Evolutionary conservation across 2,797 vertebrate genomes (phyloP).

Genomic region (Melanotaenia parkinsoni): DNA sequence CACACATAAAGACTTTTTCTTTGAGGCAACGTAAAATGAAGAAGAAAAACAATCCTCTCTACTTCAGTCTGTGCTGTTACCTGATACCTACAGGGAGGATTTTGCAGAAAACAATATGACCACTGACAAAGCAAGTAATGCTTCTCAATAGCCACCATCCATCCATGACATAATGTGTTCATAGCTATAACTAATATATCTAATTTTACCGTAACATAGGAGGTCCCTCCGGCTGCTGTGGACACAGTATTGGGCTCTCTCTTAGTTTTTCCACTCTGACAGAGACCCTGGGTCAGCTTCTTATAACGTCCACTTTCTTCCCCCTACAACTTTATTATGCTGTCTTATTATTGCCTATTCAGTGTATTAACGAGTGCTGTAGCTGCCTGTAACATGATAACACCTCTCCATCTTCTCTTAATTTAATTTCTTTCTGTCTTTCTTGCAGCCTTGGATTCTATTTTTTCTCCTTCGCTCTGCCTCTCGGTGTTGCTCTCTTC

Average conservation of each 20-base stretch:
- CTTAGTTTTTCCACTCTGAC: slow-evolving; percentile 14
- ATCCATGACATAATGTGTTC: slow-evolving; percentile 22
- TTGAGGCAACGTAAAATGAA: not conserved
- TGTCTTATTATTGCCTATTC: slow-evolving; percentile 50
- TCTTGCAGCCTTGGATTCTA: slow-evolving; percentile 1
- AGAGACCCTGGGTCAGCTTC: slow-evolving; percentile 47
- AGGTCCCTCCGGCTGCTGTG: slow-evolving; percentile 8
- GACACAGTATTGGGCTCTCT: slow-evolving; percentile 20
- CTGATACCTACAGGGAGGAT: slow-evolving; percentile 37
- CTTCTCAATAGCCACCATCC: slow-evolving; percentile 19
- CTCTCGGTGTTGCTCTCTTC: slow-evolving; percentile 24
- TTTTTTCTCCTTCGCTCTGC: slow-evolving; percentile 21
- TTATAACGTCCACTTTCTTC: slow-evolving; percentile 34
- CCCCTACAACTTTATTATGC: slow-evolving; percentile 43
- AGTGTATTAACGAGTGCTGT: slow-evolving; percentile 38
- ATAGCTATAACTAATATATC: slow-evolving; percentile 36
- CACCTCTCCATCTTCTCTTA: slow-evolving; percentile 33
- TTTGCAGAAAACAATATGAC: slow-evolving; percentile 23
- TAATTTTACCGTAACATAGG: slow-evolving; percentile 36
- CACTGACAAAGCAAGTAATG: slow-evolving; percentile 39
- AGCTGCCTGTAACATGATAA: slow-evolving; percentile 37
- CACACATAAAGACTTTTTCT: no score
- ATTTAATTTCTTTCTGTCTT: slow-evolving; percentile 26
- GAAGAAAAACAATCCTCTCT: not conserved
- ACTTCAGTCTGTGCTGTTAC: not conserved